These are phyloP conservation scores for Agelastica alni DNA, from an alignment of 2,888 invertebrate species.

Conservation along the genomic window DNA sequence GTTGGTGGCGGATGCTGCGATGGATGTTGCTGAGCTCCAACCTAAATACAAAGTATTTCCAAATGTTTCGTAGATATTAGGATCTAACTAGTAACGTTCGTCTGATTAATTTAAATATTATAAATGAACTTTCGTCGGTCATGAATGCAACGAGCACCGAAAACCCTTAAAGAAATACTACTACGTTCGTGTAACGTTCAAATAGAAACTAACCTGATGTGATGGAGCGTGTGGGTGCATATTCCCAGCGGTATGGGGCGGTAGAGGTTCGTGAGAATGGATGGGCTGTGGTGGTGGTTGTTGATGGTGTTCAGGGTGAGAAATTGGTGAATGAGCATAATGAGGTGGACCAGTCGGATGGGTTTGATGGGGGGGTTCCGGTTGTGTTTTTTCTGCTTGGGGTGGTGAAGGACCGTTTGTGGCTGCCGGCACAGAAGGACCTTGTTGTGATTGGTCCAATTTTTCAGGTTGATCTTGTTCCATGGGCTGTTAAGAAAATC, in stretches of 20 bases:
- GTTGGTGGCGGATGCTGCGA: slow-evolving; percentile 27
- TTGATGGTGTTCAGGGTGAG: slow-evolving; percentile 34
- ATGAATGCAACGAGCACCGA: no score
- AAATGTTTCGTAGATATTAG: no score
- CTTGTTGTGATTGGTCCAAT: slow-evolving; percentile 23
- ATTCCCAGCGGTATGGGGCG: slow-evolving; percentile 31
- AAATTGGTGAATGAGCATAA: slow-evolving; percentile 30
- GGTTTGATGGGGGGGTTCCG: slow-evolving; percentile 35
- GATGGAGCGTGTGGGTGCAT: slow-evolving; percentile 32
- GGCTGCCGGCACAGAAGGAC: slow-evolving; percentile 24
- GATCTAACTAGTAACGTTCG: no score
- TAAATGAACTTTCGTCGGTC: no score
- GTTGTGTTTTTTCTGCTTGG: slow-evolving; percentile 31
- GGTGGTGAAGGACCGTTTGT: slow-evolving; percentile 35
- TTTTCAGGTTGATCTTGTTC: slow-evolving; percentile 36
- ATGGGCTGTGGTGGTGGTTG: slow-evolving; percentile 39
- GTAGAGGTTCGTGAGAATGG: slow-evolving; percentile 25
- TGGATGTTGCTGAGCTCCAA: slow-evolving; percentile 29
- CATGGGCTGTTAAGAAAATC: slow-evolving; percentile 34
- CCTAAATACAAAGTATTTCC: no score
- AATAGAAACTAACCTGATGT: slow-evolving; percentile 26
- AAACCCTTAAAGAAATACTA: no score
- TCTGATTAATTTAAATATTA: no score
- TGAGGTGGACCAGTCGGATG: slow-evolving; percentile 38
- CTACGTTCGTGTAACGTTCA: no score